A percentile compares a stretch with the other conserved stretches of the same genome.
phyloP scores from a whole-genome alignment of 2,797 vertebrate genomes.

The Sebastes variabilis region DNA sequence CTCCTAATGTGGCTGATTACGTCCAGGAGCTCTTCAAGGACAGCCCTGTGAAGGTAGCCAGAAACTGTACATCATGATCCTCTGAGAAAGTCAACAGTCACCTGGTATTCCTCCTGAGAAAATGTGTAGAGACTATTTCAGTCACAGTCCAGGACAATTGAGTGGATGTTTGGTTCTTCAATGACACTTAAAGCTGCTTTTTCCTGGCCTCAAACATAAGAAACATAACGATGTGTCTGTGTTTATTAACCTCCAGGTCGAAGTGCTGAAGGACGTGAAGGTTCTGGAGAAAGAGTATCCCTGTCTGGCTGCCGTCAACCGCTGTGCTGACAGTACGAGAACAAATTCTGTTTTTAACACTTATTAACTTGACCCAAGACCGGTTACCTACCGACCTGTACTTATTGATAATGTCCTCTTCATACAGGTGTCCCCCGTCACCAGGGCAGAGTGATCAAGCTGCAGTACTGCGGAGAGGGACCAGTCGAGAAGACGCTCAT shows the following conservation, averaged over 20 bases:
- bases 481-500: conserved; percentile 80
- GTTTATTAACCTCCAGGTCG: conserved; percentile 69
- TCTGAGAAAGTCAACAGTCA: not conserved
- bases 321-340: conserved; percentile 82
- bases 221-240: not conserved
- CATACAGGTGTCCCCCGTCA: conserved; percentile 82
- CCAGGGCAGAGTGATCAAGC: conserved; percentile 84
- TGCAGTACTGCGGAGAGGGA: conserved; percentile 83
- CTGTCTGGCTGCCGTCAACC: conserved; percentile 86
- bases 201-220: not conserved
- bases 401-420: not conserved
- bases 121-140: not conserved
- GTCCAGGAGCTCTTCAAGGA: conserved; percentile 78
- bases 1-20: conserved; percentile 82
- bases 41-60: conserved; percentile 76
- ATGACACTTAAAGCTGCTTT: not conserved
- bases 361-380: too few relatives aligned
- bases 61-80: not conserved
- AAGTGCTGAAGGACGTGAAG: conserved; percentile 72
- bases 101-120: not conserved
- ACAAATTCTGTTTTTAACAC: too few relatives aligned
- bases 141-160: not conserved
- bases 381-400: too few relatives aligned
- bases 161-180: not conserved
- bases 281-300: conserved; percentile 83